phyloP scores from a whole-genome alignment of 2,797 vertebrate species.

The Gadopsis bispinosus region DNA sequence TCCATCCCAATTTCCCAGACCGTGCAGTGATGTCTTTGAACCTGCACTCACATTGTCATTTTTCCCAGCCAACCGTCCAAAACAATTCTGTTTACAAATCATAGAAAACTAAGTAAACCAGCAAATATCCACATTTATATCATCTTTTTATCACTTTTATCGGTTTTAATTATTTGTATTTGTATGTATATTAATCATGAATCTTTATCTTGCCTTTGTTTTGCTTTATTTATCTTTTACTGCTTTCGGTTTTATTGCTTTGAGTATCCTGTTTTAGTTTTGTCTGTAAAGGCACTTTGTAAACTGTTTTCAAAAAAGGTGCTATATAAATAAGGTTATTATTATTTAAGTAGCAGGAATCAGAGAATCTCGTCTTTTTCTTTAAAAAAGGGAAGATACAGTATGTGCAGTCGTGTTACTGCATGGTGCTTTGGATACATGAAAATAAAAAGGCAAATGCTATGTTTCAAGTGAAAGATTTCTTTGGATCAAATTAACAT shows the following conservation, averaged over 20 bases:
- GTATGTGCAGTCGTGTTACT: neutral
- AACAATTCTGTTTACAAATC: neutral
- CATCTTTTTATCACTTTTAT: no score
- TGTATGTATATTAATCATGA: no score
- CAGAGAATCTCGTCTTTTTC: neutral
- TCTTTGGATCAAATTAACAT: neutral
- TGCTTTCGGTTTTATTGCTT: no score
- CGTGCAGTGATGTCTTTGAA: neutral
- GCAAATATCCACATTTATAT: neutral
- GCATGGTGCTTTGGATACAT: neutral
- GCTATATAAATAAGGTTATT: no score
- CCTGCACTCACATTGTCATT: neutral
- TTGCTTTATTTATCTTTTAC: no score
- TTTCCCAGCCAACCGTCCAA: neutral
- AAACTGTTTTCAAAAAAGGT: no score
- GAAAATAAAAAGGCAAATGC: neutral
- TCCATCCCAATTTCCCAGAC: neutral
- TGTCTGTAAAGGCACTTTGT: no score
- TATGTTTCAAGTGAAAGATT: neutral
- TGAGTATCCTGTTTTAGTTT: no score
- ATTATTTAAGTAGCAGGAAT: neutral
- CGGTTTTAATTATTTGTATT: no score
- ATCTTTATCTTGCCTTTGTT: no score
- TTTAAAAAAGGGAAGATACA: no score
- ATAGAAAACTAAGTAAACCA: neutral